Conservation (phyloP, 2,888 invertebrate species). For the Eristalis arbustorum region DNA sequence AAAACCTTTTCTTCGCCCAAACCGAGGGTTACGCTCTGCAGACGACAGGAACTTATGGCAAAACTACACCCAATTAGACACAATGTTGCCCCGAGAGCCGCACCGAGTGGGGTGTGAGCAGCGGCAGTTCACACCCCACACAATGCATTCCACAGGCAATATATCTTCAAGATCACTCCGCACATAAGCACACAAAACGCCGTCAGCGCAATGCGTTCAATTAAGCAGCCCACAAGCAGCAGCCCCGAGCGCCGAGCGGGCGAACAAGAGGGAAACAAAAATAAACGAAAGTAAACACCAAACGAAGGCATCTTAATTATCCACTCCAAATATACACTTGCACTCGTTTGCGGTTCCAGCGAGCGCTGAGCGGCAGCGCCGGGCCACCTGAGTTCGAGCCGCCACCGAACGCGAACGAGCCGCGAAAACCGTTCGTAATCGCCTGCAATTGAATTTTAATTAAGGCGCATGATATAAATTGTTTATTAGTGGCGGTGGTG, state of each 20-base stretch:
- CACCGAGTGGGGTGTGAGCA: conserved; percentile 45
- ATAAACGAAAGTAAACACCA: conserved; percentile 42
- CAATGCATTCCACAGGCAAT: conserved; percentile 17
- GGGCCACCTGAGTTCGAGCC: conserved; percentile 36
- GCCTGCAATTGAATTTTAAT: conserved; percentile 68
- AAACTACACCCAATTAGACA: conserved; percentile 32
- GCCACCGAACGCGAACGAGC: conserved; percentile 2
- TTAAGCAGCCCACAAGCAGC: conserved; percentile 12
- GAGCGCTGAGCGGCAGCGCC: neutral
- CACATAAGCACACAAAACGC: conserved; percentile 7
- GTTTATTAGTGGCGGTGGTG: conserved; percentile 30
- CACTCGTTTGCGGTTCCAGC: conserved; percentile 2
- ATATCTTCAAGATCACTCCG: conserved; percentile 35
- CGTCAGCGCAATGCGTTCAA: conserved; percentile 7
- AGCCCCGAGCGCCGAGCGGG: too few relatives aligned
- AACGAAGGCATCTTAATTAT: conserved; percentile 62
- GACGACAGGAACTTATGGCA: neutral
- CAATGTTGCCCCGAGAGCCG: conserved; percentile 40
- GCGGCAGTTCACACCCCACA: conserved; percentile 55
- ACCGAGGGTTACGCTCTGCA: conserved; percentile 5
- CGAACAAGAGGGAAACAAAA: conserved; percentile 28
- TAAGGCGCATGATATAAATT: conserved; percentile 52
- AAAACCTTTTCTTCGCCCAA: conserved; percentile 20
- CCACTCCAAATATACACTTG: conserved; percentile 55
- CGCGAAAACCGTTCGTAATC: conserved; percentile 31